Evolutionary conservation across 2,797 vertebrate genomes (phyloP), one percentile per base, ranked within the genome.

Genomic region (Premnoplex brunnescens): DNA sequence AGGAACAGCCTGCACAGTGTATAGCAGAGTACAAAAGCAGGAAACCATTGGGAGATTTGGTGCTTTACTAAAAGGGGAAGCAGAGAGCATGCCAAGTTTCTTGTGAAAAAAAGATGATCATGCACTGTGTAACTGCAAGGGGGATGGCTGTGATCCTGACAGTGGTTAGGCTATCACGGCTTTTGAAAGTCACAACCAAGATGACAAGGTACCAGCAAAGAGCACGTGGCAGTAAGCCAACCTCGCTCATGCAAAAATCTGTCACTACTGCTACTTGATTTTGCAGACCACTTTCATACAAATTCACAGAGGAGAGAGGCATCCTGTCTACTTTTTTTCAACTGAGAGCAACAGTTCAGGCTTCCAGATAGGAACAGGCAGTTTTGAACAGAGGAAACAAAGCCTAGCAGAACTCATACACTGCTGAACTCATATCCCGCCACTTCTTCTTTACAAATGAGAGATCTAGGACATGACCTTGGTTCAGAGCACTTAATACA

Each of bases 11-110:
- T 63, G 79, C 24, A 67, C 66, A 92, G 89, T 13, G 2, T 32
- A 84, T 8, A 92, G 76, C 36, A 39, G 28, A 93, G 44, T 14
- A 94, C 82, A 95, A 94, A 93, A 77, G 83, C 71, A 88, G 89
- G 83, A 94, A 94, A 84, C 37, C 1, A 5, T 46, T 1, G 4
- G 73, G 74, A 78, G 82, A 94, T 73, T 73, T 19, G 23, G 34
- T 75, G 36, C 67, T 94, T 69, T 86, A 83, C 83, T 82, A 48
- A 88, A 92, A 79, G 16, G 22, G 27, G 87, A 91, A 95, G 76
- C 69, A 88, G 59, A 88, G 37, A 90, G 63, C 4, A 36, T 0
- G 27, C 59, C 73, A 91, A 85, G 66, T 52, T 73, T 79, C 58
- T 85, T 68, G 59, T 28, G 58, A 75, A 93, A 81, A 59, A 62